phyloP scores from a whole-genome alignment of 2,888 invertebrate genomes.

The Platerodrilus igneus region DNA sequence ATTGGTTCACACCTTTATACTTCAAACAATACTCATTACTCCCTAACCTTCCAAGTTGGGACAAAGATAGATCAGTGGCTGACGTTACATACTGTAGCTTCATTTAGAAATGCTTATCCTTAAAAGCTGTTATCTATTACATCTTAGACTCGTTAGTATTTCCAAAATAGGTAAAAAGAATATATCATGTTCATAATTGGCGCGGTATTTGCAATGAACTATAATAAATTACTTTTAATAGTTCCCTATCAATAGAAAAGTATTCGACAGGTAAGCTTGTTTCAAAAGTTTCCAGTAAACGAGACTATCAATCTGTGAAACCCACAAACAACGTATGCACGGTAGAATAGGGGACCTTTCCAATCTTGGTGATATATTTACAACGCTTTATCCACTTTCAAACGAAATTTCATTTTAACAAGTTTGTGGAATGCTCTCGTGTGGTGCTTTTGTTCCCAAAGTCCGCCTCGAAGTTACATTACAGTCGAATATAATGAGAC shows the following conservation, averaged over 20 bases:
- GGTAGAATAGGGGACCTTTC: constrained; percentile 24
- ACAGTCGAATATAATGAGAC: constrained; percentile 9
- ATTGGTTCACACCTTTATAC: too few species aligned
- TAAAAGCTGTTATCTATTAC: too few species aligned
- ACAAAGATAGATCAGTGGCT: too few species aligned
- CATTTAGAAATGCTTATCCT: too few species aligned
- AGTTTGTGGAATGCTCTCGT: constrained; percentile 24
- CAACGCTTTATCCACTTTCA: constrained; percentile 31
- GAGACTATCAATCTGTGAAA: constrained; percentile 26
- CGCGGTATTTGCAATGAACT: too few species aligned
- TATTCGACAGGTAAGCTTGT: constrained; percentile 25
- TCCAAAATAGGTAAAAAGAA: too few species aligned
- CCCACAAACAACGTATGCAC: constrained; percentile 25
- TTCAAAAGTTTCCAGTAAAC: constrained; percentile 19
- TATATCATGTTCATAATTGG: too few species aligned
- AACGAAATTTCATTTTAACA: constrained; percentile 31
- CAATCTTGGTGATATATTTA: constrained; percentile 28
- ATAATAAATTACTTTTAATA: too few species aligned
- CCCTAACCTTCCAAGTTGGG: too few species aligned
- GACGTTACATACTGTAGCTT: too few species aligned
- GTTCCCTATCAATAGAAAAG: constrained; percentile 20
- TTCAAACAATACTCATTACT: too few species aligned
- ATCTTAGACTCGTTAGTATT: too few species aligned
- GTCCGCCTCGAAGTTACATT: constrained; percentile 22
- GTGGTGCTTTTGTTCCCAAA: constrained; percentile 20